Conservation (phyloP, 1,140 invertebrate species). For the Diprion similis region DNA sequence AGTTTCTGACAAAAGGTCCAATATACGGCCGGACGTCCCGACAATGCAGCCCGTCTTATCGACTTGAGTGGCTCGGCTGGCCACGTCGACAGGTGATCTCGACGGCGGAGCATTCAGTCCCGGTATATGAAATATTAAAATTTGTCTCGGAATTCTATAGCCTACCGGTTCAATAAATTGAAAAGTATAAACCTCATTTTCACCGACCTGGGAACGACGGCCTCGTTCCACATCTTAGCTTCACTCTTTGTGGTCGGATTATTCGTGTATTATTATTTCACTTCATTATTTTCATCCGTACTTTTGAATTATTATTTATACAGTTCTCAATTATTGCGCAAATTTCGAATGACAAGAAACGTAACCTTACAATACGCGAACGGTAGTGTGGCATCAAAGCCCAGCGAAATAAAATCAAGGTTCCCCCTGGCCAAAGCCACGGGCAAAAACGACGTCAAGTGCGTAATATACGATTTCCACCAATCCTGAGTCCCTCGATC, state of each 20-base stretch:
- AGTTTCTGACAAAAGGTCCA: constrained; percentile 32
- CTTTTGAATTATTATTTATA: too few relatives aligned
- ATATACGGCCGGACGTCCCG: constrained; percentile 34
- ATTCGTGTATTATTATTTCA: too few relatives aligned
- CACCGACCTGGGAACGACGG: background rate
- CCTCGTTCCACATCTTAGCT: too few relatives aligned
- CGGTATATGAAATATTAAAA: background rate
- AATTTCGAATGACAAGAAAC: too few relatives aligned
- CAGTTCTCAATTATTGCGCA: too few relatives aligned
- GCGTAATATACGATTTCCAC: constrained; percentile 41
- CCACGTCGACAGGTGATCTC: constrained; percentile 1
- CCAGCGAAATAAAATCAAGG: constrained; percentile 3
- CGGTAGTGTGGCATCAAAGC: background rate
- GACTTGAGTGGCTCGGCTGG: background rate
- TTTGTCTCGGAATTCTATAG: background rate
- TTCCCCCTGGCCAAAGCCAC: background rate
- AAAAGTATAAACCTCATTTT: background rate
- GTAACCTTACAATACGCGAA: too few relatives aligned
- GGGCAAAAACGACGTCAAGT: constrained; percentile 1
- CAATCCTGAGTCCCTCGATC: constrained; percentile 20
- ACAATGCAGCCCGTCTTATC: constrained; percentile 31
- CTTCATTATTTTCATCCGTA: too few relatives aligned
- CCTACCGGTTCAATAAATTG: background rate
- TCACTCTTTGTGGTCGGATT: too few relatives aligned
- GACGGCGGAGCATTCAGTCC: background rate